Percentiles rank a stretch among this genome's conserved stretches.
phyloP scores from a whole-genome alignment of 2,888 invertebrate species.

The Pyralis farinalis region DNA sequence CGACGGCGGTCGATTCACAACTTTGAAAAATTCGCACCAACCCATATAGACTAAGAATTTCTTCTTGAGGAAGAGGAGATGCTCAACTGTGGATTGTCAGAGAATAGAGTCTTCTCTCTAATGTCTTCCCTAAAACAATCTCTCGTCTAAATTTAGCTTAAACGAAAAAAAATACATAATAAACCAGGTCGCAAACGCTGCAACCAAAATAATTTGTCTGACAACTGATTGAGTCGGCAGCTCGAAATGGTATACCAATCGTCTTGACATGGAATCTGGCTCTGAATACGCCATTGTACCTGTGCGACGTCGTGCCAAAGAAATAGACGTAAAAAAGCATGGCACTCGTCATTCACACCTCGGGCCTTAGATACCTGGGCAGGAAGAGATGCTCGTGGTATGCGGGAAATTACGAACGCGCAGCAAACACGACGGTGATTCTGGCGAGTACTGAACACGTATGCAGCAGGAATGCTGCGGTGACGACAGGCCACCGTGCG shows the following conservation, averaged over 20 bases:
- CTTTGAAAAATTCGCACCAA: too few species aligned
- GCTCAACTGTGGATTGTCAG: too few species aligned
- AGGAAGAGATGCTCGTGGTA: conserved; percentile 11
- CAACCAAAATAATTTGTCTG: not conserved
- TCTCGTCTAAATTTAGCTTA: too few species aligned
- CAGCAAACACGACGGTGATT: conserved; percentile 17
- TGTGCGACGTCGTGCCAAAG: not conserved
- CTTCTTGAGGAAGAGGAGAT: too few species aligned
- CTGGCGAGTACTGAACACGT: conserved; percentile 11
- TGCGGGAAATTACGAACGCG: conserved; percentile 13
- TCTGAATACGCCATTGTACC: conserved; percentile 4
- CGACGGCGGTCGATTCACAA: too few species aligned
- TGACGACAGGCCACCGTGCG: conserved; percentile 51
- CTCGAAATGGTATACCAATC: not conserved
- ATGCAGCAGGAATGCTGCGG: conserved; percentile 23
- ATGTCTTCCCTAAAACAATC: too few species aligned
- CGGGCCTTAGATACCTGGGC: conserved; percentile 24
- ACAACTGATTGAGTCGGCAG: not conserved
- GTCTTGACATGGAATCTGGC: not conserved
- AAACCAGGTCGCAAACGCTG: too few species aligned
- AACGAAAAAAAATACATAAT: too few species aligned
- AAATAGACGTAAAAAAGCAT: not conserved
- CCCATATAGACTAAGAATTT: too few species aligned
- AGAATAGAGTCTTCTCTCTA: too few species aligned
- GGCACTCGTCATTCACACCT: conserved; percentile 61